These are phyloP conservation scores for Tenualosa thibaudeaui DNA, from an alignment of 2,797 vertebrate genomes.

Conservation along the genomic window DNA sequence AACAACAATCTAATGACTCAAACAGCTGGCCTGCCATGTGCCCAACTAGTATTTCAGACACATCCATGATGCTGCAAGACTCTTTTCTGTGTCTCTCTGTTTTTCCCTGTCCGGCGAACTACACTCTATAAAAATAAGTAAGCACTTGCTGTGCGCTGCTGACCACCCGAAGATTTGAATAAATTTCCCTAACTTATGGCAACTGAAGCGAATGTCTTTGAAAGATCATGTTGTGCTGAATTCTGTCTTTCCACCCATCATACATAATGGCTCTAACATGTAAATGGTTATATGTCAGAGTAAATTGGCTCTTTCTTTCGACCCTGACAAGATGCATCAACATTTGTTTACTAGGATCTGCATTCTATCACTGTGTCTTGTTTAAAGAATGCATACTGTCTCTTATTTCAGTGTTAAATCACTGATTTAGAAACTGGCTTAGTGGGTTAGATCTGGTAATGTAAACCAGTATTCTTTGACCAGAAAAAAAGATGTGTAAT, in stretches of 20 bases:
- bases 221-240: neutral
- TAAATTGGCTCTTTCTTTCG: neutral
- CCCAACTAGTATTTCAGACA: neutral
- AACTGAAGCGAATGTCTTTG: neutral
- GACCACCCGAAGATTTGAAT: neutral
- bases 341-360: neutral
- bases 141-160: neutral
- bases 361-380: neutral
- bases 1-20: neutral
- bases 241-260: neutral
- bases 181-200: neutral
- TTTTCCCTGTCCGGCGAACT: neutral
- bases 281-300: neutral
- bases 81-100: neutral
- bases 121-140: neutral
- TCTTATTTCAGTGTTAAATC: neutral
- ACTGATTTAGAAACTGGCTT: conserved; percentile 1
- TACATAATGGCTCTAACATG: neutral
- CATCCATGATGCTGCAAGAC: neutral
- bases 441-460: neutral
- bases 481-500: conserved; percentile 4
- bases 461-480: neutral
- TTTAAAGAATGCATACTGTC: neutral
- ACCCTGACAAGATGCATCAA: neutral
- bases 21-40: neutral